Evolutionary conservation across 2,888 invertebrate species (phyloP).

Genomic region (Onchidella celtica): DNA sequence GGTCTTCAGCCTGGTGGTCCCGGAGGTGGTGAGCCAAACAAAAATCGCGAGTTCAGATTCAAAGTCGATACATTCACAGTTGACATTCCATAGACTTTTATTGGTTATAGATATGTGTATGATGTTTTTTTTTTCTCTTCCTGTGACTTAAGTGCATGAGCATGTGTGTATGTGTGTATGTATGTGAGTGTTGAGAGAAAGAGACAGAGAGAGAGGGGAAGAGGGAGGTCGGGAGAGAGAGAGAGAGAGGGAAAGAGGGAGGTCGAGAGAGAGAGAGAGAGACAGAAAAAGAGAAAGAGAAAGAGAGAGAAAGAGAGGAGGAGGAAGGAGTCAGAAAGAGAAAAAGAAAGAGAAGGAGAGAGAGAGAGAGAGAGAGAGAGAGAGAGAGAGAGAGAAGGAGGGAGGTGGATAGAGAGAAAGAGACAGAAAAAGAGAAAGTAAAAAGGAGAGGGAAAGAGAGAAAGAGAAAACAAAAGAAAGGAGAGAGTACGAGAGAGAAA

Average conservation of each 20-base stretch:
- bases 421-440: neutral
- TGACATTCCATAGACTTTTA: no score
- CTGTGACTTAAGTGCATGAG: no score
- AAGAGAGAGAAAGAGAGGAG: neutral
- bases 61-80: no score
- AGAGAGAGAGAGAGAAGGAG: neutral
- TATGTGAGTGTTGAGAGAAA: neutral
- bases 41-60: no score
- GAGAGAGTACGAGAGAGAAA: neutral
- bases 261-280: conserved; percentile 34
- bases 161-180: neutral
- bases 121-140: no score
- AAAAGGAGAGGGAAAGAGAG: neutral
- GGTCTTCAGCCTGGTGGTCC: no score
- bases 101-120: no score
- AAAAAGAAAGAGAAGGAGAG: conserved; percentile 1
- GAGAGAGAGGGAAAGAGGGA: conserved; percentile 11
- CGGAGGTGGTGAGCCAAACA: no score
- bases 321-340: neutral
- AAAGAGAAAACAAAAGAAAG: no score
- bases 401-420: neutral
- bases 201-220: neutral
- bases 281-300: conserved; percentile 2
- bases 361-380: neutral
- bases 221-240: neutral